Conservation (phyloP, 2,888 invertebrate genomes). For the Thyatira batis region DNA sequence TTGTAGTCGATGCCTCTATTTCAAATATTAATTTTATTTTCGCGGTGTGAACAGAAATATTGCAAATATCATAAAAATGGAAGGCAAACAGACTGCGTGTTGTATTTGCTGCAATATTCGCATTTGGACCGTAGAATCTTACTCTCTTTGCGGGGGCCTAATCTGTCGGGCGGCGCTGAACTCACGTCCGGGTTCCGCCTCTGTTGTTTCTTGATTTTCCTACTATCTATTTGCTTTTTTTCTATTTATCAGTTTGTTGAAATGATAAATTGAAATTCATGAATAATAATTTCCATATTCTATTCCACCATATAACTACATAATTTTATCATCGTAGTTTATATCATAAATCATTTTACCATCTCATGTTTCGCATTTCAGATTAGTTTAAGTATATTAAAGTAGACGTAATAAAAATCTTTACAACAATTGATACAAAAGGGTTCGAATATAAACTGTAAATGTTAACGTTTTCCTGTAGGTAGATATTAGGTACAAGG, state of each 20-base stretch:
- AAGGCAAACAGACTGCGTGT: conserved; percentile 65
- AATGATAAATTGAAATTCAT: neutral
- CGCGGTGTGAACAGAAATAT: conserved; percentile 41
- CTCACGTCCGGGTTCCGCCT: conserved; percentile 67
- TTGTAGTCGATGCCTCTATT: conserved; percentile 45
- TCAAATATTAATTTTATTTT: conserved; percentile 63
- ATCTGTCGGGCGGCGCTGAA: conserved; percentile 61
- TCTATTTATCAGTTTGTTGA: conserved; percentile 12
- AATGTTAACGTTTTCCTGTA: conserved; percentile 50
- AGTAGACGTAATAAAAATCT: conserved; percentile 13
- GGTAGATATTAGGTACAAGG: conserved; percentile 31
- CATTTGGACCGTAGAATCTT: conserved; percentile 66
- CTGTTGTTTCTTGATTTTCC: conserved; percentile 71
- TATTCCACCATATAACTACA: neutral
- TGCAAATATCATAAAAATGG: conserved; percentile 75
- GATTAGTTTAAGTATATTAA: neutral
- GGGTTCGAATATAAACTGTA: conserved; percentile 41
- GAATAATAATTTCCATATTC: neutral
- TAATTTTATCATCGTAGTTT: too few species aligned
- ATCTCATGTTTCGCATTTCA: too few species aligned
- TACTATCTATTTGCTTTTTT: conserved; percentile 30
- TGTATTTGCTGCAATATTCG: conserved; percentile 68
- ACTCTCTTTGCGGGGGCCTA: conserved; percentile 68
- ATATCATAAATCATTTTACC: too few species aligned
- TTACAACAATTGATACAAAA: conserved; percentile 22